Base-by-base conservation (phyloP, 2,888 invertebrate species). In the Trachelus stipa region DNA sequence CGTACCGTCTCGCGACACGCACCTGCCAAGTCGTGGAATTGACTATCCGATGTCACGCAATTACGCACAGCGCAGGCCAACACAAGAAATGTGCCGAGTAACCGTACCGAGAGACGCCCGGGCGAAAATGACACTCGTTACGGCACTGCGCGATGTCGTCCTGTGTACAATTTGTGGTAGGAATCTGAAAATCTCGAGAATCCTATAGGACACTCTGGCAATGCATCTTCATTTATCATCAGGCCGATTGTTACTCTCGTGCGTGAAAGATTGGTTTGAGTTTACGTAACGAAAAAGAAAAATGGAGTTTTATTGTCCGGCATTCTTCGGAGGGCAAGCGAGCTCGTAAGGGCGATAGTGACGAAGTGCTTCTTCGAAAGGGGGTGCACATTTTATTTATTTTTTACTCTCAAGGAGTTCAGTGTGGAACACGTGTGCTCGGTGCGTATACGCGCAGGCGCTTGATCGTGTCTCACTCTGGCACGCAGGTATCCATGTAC, bases 351-450 rank as follows among this genome's bases (percentile, higher is more conserved):
- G 56, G 56, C 56, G 56, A 56, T 56, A 56, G 56, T 56, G 56
- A 56, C 56, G 56, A 56, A 56, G 56, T 56, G 56, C 56, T 56
- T 56, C 56, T 23, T 56, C 23, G 56, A 56, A 56, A 23, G 23
- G 56, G 35, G 35, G 12, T 56, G 23, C 2, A 23, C 23, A 37
- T 37, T 37, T 37, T 37, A 37, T 56, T 56, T 23, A 6, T 56
- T 56, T 9, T 56, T 56, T 56, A 56, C 56, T 40, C 40, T 56
- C 56, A 56, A 9, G 23, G 2, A 9, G 23, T 15, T 23, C 2
- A 23, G 56, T 2, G 71, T 82, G 74, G 85, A 84, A 83, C 84
- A 75, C 80, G 79, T 75, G 37, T 69, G 12, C 23, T 31, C n/a
- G 23, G n/a, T 56, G 35, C 30, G 74, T 9, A 40, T 33, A 56